Evolutionary conservation across 2,888 invertebrate genomes (phyloP).

Genomic region (Papilio protenor): DNA sequence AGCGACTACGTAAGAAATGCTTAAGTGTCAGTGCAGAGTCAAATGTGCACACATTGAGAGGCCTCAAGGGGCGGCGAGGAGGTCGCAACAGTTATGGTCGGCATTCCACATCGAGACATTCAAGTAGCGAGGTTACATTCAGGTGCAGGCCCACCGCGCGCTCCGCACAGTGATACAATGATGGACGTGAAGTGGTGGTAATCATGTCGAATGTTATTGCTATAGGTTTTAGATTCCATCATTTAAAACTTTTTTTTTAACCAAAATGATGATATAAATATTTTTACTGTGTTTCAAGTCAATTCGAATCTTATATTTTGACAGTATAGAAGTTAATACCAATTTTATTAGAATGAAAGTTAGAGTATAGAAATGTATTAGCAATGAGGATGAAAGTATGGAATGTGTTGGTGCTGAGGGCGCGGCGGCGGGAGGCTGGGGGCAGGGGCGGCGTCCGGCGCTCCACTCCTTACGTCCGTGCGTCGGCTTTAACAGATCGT

Average conservation of each 20-base stretch:
- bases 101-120: conserved; percentile 81
- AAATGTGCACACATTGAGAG: conserved; percentile 77
- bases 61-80: conserved; percentile 61
- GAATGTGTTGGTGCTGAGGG: conserved; percentile 62
- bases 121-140: conserved; percentile 73
- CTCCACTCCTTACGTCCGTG: conserved; percentile 90
- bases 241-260: background rate
- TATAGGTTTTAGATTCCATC: conserved; percentile 46
- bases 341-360: background rate
- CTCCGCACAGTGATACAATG: conserved; percentile 71
- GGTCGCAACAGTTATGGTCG: conserved; percentile 65
- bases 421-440: conserved; percentile 52
- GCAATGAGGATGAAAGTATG: conserved; percentile 25
- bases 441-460: conserved; percentile 47
- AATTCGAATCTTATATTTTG: background rate
- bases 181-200: conserved; percentile 51
- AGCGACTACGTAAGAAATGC: conserved; percentile 78
- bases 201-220: conserved; percentile 48
- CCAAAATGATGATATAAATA: background rate
- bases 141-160: conserved; percentile 74
- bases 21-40: conserved; percentile 73
- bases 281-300: background rate
- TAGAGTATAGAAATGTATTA: background rate
- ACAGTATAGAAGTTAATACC: background rate
- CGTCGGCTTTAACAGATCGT: conserved; percentile 93